Evolutionary conservation across 2,888 invertebrate genomes (phyloP).

Genomic region (Eumacrocentrus americanus): DNA sequence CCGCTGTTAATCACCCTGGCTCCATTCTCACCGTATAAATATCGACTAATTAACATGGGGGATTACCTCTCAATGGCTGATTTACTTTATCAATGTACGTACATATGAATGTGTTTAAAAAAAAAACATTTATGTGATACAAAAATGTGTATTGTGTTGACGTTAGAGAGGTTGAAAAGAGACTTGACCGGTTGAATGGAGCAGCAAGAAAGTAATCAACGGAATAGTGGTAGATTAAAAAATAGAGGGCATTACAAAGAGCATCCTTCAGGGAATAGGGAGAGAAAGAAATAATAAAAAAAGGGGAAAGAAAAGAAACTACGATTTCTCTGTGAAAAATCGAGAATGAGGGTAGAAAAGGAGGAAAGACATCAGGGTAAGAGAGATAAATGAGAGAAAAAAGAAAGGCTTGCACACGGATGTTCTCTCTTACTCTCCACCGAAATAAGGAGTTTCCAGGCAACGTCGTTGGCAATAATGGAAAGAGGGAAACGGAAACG

Average conservation of each 20-base stretch:
- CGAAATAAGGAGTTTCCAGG: constrained; percentile 30
- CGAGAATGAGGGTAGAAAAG: neutral
- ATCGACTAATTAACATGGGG: constrained; percentile 9
- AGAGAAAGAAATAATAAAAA: constrained; percentile 4
- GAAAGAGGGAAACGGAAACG: constrained; percentile 31
- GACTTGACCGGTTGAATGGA: constrained; percentile 23
- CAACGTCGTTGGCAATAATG: constrained; percentile 33
- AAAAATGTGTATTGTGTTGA: neutral
- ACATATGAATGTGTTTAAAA: neutral
- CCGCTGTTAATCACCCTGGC: constrained; percentile 11
- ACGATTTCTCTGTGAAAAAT: neutral
- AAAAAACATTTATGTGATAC: no score
- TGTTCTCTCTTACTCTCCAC: constrained; percentile 5
- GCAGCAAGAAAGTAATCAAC: constrained; percentile 26
- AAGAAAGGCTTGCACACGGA: constrained; percentile 4
- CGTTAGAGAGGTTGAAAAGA: constrained; percentile 3
- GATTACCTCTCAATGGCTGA: neutral
- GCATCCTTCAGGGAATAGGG: constrained; percentile 20
- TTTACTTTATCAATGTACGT: neutral
- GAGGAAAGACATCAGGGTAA: constrained; percentile 1
- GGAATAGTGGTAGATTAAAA: constrained; percentile 27
- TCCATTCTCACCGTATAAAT: constrained; percentile 15
- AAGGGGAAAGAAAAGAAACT: neutral
- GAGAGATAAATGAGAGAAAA: constrained; percentile 18
- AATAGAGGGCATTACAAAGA: constrained; percentile 27